Base-by-base conservation (phyloP, 2,113 vertebrate genomes). In the Hemibagrus wyckioides region DNA sequence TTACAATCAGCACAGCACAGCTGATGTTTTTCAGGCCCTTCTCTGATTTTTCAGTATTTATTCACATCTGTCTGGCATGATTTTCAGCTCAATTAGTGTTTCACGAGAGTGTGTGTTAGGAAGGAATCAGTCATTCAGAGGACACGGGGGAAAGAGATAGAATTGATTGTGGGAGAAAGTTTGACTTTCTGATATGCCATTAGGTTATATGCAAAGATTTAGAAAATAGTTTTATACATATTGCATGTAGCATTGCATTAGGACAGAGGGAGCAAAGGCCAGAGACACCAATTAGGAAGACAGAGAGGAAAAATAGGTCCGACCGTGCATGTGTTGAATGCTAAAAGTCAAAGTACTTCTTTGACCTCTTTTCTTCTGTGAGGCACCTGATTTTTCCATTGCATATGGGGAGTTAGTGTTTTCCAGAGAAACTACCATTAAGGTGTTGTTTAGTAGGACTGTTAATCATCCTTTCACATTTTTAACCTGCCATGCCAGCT, bases 1-100 rank as follows among this genome's bases (percentile, higher is more conserved):
- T 28, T 25, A 11, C 30, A 79, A n/a, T 81, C 56, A 87, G 81
- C 65, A 86, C 36, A 86, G 84, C n/a, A 9, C 28, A 77, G 56
- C 50, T 56, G 80, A 80, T 80, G 82, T 50, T 84, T 86, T 82
- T 67, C 69, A 88, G 87, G 82, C 77, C 77, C 73, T 88, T 85
- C 59, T 50, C 63, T 39, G 28, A 57, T 50, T 48, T 86, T 75
- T 82, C 11, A 59, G 76, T 82, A 85, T 89, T 44, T 73, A 65
- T 39, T 81, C 57, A 33, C 67, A 76, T 85, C 73, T 44, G 33
- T 36, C 50, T 63, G 73, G 17, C 61, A 80, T 28, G n/a, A 80
- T 80, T 44, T 50, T n/a, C 71, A 54, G 48, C 85, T 50, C 33
- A 30, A 71, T 71, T 80, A 61, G 21, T 69, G 54, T 87, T 88